These are phyloP conservation scores for Papilio demoleus DNA, from an alignment of 2,888 invertebrate genomes.

Conservation along the genomic window DNA sequence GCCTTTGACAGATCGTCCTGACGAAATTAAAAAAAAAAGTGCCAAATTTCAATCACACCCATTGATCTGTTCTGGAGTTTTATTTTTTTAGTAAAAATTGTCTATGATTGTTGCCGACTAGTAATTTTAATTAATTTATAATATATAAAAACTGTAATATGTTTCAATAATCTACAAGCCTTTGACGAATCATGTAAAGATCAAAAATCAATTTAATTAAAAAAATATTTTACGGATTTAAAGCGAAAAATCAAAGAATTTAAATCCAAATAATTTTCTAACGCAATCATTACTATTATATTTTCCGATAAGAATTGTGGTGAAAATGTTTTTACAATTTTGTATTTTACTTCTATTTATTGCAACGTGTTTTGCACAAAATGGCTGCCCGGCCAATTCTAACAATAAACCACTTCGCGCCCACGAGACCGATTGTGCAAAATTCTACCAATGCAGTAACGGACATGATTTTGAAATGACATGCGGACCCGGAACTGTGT, in stretches of 20 bases:
- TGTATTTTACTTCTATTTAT: constrained; percentile 44
- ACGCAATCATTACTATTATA: neutral
- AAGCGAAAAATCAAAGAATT: neutral
- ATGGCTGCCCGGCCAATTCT: constrained; percentile 50
- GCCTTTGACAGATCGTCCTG: no score
- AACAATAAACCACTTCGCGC: constrained; percentile 47
- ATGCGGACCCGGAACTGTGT: constrained; percentile 56
- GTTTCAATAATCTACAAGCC: neutral
- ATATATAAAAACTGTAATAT: neutral
- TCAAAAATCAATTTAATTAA: neutral
- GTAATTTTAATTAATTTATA: neutral
- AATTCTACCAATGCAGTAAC: constrained; percentile 61
- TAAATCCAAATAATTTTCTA: neutral
- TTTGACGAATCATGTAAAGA: neutral
- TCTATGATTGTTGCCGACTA: no score
- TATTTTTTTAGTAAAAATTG: no score
- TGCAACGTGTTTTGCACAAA: constrained; percentile 60
- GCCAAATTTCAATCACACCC: no score
- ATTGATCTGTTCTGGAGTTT: no score
- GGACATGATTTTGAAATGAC: constrained; percentile 46
- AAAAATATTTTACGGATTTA: neutral
- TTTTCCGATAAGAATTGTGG: neutral
- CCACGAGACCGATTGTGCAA: constrained; percentile 57
- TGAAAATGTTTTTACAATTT: neutral
- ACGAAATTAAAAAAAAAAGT: no score